These are phyloP conservation scores for Onychorhynchus coronatus DNA, from an alignment of 2,113 vertebrate genomes.

Conservation along the genomic window DNA sequence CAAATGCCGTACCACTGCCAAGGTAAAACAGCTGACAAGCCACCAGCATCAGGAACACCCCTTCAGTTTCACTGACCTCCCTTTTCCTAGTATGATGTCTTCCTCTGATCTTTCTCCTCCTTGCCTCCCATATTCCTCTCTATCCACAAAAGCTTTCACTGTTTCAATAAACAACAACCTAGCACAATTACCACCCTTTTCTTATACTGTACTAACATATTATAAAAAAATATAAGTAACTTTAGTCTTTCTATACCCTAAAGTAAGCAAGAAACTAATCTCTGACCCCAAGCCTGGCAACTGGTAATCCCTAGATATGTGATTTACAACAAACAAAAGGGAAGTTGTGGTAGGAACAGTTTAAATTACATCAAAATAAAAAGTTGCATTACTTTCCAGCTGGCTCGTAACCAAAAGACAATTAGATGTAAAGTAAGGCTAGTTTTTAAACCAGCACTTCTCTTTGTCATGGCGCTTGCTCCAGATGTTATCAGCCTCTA, in stretches of 20 bases:
- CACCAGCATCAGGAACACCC: background rate
- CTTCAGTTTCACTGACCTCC: background rate
- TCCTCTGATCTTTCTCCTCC: background rate
- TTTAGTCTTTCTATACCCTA: background rate
- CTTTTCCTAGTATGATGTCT: background rate
- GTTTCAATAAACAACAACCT: background rate
- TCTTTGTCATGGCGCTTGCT: background rate
- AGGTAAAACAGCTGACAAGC: background rate
- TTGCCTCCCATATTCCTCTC: background rate
- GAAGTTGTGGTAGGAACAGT: background rate
- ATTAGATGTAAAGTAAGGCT: background rate
- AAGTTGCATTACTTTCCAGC: background rate
- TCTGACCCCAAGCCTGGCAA: background rate
- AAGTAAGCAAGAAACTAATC: background rate
- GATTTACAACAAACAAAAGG: background rate
- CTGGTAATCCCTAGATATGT: background rate
- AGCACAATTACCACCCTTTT: background rate
- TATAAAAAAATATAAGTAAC: background rate
- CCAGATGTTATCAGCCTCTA: background rate
- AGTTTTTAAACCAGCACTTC: background rate
- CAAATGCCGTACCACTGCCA: background rate
- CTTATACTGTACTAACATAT: background rate
- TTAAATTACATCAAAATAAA: background rate
- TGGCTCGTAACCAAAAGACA: background rate
- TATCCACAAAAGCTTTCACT: background rate